Percentiles rank a stretch among this genome's conserved stretches.
These are phyloP conservation scores for Lasioglossum oenotherae DNA, from an alignment of 2,888 invertebrate species.

Conservation along the genomic window DNA sequence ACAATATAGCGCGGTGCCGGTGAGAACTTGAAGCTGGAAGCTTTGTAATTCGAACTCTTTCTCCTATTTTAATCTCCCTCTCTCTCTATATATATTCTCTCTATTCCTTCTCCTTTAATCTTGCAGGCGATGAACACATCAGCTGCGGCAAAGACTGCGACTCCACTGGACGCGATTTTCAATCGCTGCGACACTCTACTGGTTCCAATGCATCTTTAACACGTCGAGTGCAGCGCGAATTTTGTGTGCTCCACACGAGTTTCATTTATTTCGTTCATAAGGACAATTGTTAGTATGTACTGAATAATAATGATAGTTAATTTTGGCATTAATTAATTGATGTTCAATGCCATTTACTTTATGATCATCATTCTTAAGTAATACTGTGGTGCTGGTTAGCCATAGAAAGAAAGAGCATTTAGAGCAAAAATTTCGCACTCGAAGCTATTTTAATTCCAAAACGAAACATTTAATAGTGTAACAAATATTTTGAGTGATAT, in stretches of 20 bases:
- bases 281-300: background rate
- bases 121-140: background rate
- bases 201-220: background rate
- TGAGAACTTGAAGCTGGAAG: constrained; percentile 29
- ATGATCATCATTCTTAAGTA: background rate
- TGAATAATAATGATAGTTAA: background rate
- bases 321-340: background rate
- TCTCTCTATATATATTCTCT: background rate
- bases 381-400: background rate
- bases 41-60: background rate
- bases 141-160: background rate
- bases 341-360: background rate
- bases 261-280: background rate
- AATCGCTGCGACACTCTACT: background rate
- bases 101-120: background rate
- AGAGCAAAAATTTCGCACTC: background rate
- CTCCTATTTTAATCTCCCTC: background rate
- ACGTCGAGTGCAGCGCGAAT: too few species aligned
- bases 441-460: background rate
- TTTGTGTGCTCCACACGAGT: background rate
- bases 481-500: too few species aligned
- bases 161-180: background rate
- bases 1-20: constrained; percentile 9
- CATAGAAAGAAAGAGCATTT: background rate
- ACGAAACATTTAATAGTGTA: too few species aligned